These are phyloP conservation scores for Polypedilum pembai DNA, from an alignment of 1,140 invertebrate species.

Conservation along the genomic window DNA sequence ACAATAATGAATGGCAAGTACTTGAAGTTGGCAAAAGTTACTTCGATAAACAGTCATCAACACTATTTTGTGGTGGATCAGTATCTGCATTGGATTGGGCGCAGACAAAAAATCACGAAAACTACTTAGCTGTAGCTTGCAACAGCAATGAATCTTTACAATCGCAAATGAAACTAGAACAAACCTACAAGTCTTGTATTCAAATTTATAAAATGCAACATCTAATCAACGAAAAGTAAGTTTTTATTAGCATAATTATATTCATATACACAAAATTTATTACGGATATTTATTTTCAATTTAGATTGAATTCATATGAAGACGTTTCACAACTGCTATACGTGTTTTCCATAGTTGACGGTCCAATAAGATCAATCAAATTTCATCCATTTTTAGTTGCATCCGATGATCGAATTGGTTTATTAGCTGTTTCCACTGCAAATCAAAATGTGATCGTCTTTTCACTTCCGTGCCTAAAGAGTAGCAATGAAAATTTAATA, in stretches of 20 bases:
- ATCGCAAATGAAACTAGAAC: background rate
- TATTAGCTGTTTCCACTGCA: background rate
- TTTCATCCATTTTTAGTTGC: background rate
- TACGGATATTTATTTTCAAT: background rate
- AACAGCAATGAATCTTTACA: slow-evolving; percentile 6
- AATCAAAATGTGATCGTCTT: background rate
- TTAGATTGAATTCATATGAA: background rate
- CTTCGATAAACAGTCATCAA: background rate
- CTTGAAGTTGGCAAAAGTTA: background rate
- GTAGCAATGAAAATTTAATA: background rate
- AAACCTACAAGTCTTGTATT: background rate
- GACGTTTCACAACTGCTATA: background rate
- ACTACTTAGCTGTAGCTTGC: slow-evolving; percentile 5
- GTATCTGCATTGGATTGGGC: background rate
- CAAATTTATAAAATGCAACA: background rate
- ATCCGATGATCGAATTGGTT: background rate
- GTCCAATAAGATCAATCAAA: background rate
- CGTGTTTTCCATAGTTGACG: background rate
- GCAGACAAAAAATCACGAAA: background rate
- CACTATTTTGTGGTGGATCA: slow-evolving; percentile 1
- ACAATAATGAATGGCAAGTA: background rate
- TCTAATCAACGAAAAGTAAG: background rate
- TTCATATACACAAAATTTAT: background rate
- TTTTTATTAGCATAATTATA: background rate
- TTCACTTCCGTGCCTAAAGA: background rate